These are phyloP conservation scores for Caenorhabditis imperialis DNA, from an alignment of 2,888 invertebrate genomes.

Conservation along the genomic window DNA sequence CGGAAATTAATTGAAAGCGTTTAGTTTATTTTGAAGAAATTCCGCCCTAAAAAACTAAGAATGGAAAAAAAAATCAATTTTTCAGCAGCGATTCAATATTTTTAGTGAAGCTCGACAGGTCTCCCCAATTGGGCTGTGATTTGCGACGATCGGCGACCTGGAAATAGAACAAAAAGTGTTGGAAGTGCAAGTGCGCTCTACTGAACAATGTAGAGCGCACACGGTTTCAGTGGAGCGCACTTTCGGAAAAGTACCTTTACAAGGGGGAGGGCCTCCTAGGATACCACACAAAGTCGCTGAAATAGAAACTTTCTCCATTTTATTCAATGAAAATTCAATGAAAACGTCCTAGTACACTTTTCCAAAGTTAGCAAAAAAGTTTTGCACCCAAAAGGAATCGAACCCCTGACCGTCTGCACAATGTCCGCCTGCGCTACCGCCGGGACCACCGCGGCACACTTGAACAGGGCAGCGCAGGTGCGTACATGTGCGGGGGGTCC, in stretches of 20 bases:
- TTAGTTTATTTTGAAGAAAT: no score
- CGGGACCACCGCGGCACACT: no score
- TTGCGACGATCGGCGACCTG: constrained; percentile 29
- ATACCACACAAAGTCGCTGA: constrained; percentile 33
- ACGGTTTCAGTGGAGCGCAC: constrained; percentile 34
- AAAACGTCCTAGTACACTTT: no score
- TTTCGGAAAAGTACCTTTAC: no score
- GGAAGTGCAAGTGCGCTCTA: constrained; percentile 34
- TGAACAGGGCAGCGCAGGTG: no score
- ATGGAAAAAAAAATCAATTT: background rate
- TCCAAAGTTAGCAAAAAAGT: no score
- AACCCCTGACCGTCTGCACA: no score
- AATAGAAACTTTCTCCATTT: constrained; percentile 2
- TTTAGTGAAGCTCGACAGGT: constrained; percentile 57
- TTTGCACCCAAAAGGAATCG: no score
- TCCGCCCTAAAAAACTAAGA: background rate
- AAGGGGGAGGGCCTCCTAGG: background rate
- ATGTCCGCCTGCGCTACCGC: no score
- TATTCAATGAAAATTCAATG: background rate
- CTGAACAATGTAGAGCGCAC: constrained; percentile 9
- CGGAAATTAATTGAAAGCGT: no score
- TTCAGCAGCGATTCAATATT: constrained; percentile 61
- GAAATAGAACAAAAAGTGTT: constrained; percentile 6
- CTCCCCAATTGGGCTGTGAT: constrained; percentile 59
- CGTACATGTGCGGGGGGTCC: no score